Evolutionary conservation across 2,888 invertebrate species (phyloP).

Genomic region (Plagiodera versicolora): DNA sequence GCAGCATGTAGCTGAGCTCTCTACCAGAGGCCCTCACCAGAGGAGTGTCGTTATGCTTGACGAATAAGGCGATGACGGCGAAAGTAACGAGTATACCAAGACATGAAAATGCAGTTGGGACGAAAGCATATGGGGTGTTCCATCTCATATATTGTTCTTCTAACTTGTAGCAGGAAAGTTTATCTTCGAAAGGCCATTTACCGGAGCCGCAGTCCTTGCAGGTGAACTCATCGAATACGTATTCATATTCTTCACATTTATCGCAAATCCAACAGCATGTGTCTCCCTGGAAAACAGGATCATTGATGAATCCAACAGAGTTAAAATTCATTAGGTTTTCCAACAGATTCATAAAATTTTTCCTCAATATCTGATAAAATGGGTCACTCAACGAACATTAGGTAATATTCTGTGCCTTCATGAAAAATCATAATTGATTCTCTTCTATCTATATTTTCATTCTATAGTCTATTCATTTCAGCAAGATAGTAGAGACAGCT

Average conservation of each 20-base stretch:
- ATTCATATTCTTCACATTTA: conserved; percentile 70
- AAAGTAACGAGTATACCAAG: conserved; percentile 65
- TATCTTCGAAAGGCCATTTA: conserved; percentile 64
- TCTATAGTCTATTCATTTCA: too few relatives aligned
- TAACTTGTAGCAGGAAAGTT: conserved; percentile 64
- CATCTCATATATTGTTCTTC: conserved; percentile 67
- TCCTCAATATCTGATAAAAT: too few relatives aligned
- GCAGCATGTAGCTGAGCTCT: conserved; percentile 65
- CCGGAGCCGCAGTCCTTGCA: conserved; percentile 68
- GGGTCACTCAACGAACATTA: too few relatives aligned
- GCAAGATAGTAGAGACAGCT: too few relatives aligned
- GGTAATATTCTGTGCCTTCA: too few relatives aligned
- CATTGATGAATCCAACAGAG: too few relatives aligned
- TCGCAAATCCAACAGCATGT: conserved; percentile 80
- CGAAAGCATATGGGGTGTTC: conserved; percentile 66
- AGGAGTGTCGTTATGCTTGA: conserved; percentile 67
- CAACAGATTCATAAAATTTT: too few relatives aligned
- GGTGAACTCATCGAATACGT: conserved; percentile 65
- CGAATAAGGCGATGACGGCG: conserved; percentile 63
- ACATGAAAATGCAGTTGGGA: conserved; percentile 64
- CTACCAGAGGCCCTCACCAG: conserved; percentile 65
- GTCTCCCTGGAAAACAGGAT: conserved; percentile 58
- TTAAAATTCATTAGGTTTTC: too few relatives aligned
- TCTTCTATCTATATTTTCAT: too few relatives aligned
- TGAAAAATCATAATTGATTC: too few relatives aligned